phyloP scores from a whole-genome alignment of 2,797 vertebrate species.

The Thalassophryne amazonica region DNA sequence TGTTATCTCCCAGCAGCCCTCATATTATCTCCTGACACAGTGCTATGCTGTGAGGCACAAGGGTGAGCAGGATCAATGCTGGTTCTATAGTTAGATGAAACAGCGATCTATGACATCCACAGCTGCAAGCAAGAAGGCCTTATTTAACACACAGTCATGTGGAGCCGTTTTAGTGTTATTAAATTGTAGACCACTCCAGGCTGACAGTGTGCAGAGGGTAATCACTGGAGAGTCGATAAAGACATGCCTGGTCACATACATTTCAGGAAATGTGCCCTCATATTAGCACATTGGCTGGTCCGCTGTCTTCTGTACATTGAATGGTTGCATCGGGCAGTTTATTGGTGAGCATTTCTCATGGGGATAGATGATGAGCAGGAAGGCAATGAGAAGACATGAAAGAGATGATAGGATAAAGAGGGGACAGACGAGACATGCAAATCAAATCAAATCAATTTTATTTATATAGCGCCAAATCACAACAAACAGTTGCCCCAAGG shows the following conservation, averaged over 20 bases:
- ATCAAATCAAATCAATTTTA: too few species aligned
- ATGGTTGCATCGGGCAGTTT: constrained; percentile 59
- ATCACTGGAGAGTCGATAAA: constrained; percentile 3
- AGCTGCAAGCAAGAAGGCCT: constrained; percentile 45
- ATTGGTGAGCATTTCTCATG: constrained; percentile 64
- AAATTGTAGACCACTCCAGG: constrained; percentile 46
- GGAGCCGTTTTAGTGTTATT: constrained; percentile 40
- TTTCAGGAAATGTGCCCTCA: constrained; percentile 43
- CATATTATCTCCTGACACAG: constrained; percentile 30
- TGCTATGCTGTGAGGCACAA: constrained; percentile 56
- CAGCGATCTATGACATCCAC: constrained; percentile 63
- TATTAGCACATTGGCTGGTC: constrained; percentile 54
- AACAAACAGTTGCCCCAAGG: too few species aligned
- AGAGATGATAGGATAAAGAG: constrained; percentile 5
- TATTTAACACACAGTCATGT: constrained; percentile 52
- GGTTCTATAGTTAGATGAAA: constrained; percentile 69
- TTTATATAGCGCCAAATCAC: too few species aligned
- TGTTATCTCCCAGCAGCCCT: constrained; percentile 50
- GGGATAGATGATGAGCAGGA: constrained; percentile 33
- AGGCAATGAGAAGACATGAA: constrained; percentile 8
- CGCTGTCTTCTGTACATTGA: constrained; percentile 68
- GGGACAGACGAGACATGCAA: neutral
- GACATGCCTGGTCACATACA: constrained; percentile 24
- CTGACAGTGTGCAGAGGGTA: constrained; percentile 2
- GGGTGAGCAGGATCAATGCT: constrained; percentile 64